Evolutionary conservation across 2,797 vertebrate species (phyloP).

Genomic region (Phataginus tetradactyla): DNA sequence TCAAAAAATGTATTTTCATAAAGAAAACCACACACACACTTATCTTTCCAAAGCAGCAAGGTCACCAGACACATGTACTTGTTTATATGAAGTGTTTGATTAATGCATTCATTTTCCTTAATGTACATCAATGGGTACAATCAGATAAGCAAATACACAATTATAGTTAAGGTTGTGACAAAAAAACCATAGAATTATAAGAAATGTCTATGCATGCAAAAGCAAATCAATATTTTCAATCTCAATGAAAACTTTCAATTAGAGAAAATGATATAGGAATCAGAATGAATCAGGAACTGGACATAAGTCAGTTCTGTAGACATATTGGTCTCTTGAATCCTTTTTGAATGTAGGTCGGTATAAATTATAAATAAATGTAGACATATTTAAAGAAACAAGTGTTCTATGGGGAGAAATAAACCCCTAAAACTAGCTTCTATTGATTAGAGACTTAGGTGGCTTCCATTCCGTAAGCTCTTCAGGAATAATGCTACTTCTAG

Average conservation of each 20-base stretch:
- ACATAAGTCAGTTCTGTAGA: neutral
- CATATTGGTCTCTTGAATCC: neutral
- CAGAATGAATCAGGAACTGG: neutral
- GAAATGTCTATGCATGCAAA: neutral
- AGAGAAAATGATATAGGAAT: neutral
- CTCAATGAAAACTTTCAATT: constrained; percentile 46
- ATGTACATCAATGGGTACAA: neutral
- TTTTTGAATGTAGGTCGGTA: neutral
- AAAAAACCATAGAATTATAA: neutral
- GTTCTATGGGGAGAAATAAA: neutral
- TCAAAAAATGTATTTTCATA: too few species aligned
- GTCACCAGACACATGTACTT: neutral
- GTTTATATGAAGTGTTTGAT: neutral
- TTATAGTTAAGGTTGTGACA: neutral
- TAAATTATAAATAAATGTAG: constrained; percentile 9
- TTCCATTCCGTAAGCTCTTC: neutral
- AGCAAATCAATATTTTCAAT: constrained; percentile 13
- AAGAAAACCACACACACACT: neutral
- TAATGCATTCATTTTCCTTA: constrained; percentile 24
- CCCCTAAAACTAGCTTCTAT: neutral
- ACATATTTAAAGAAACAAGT: neutral
- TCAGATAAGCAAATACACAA: neutral
- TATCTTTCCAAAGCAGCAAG: neutral
- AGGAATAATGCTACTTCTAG: neutral
- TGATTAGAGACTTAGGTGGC: neutral